Evolutionary conservation across 2,888 invertebrate genomes (phyloP), one percentile per base, ranked within the genome.

Genomic region (Stramonita haemastoma): DNA sequence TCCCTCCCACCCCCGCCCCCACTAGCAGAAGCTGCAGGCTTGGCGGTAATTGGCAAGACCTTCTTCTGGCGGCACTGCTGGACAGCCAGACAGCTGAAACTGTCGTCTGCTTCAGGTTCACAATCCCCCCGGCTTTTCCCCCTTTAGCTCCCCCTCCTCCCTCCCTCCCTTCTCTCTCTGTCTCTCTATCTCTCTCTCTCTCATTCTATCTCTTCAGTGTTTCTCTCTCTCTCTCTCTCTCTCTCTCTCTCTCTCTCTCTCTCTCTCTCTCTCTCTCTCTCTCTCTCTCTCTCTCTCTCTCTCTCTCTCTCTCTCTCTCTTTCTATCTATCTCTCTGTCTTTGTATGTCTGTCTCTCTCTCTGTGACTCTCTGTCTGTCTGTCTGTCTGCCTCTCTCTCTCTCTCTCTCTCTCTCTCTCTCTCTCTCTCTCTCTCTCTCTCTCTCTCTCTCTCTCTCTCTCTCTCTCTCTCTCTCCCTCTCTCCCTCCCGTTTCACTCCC

Each of bases 11-110:
- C 46, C 46, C 46, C 46, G 46, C 46, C 46, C 46, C 46, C 46
- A 46, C 46, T 5, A 15, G 19, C 60, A 60, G 60, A 19, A 73
- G 73, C 73, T 73, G 73, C n/a, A 29, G 79, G 34, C 79, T 79
- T 26, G 26, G 46, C 22, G 83, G 83, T 83, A 46, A 36, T 83
- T 83, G 83, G 29, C 83, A 83, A 29, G 46, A 17, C 6, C 46
- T 83, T 56, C 83, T 26, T 19, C 26, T 34, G 79, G 34, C 22
- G 29, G 73, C 73, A 73, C 26, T 8, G 29, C n/a, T 73, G 11
- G 73, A 73, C 73, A 46, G 83, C 26, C 46, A 83, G 83, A 46
- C 83, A 46, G 83, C 83, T 83, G 46, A 46, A 83, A 83, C 11
- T 83, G n/a, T 83, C 83, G 46, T 83, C 83, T 83, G 36, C 46